Percentiles rank a stretch among this genome's conserved stretches.
phyloP scores from a whole-genome alignment of 1,140 invertebrate genomes.

The Melitaea cinxia region DNA sequence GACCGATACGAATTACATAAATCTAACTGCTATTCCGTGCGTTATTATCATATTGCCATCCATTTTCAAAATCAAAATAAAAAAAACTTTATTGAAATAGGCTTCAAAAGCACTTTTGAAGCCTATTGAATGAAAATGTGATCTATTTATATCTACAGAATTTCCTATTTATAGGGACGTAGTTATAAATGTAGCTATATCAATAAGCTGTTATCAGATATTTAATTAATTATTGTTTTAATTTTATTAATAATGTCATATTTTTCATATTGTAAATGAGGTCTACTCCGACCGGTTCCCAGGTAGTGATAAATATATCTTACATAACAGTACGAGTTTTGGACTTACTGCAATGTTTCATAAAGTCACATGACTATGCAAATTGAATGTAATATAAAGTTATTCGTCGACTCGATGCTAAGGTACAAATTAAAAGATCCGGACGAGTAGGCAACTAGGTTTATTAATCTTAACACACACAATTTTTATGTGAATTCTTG shows the following conservation, averaged over 20 bases:
- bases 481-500: not conserved
- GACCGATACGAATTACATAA: not conserved
- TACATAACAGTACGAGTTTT: conserved; percentile 42
- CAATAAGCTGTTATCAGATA: too few relatives aligned
- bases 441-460: conserved; percentile 35
- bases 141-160: too few relatives aligned
- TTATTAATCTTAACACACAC: conserved; percentile 33
- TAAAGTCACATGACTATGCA: conserved; percentile 43
- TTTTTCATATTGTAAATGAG: not conserved
- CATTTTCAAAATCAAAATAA: too few relatives aligned
- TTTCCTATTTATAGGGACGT: too few relatives aligned
- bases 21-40: not conserved
- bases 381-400: conserved; percentile 39
- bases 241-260: not conserved
- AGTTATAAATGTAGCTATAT: too few relatives aligned
- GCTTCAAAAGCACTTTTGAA: too few relatives aligned
- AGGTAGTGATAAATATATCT: conserved; percentile 47
- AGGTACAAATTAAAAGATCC: conserved; percentile 35
- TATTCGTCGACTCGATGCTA: conserved; percentile 16
- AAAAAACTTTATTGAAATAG: too few relatives aligned
- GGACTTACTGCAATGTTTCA: conserved; percentile 33
- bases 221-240: too few relatives aligned
- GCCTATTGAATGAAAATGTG: too few relatives aligned
- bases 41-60: too few relatives aligned
- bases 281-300: conserved; percentile 45